Conservation (phyloP, 1,140 invertebrate genomes). For the Drosophila tani region DNA sequence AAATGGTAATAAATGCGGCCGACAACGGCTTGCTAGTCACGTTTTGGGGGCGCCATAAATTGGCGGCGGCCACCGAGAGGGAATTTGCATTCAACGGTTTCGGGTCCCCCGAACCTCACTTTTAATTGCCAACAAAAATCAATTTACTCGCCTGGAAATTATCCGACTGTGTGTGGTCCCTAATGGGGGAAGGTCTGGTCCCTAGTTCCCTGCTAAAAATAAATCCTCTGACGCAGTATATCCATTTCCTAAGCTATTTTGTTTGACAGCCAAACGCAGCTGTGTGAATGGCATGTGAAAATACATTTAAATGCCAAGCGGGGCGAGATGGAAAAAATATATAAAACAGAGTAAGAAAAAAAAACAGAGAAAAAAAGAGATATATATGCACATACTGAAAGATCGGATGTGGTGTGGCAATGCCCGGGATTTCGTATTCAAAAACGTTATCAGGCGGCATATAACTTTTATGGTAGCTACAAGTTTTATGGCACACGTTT, state of each 20-base stretch:
- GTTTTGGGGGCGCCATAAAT: constrained; percentile 78
- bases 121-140: constrained; percentile 58
- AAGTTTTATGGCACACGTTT: constrained; percentile 76
- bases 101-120: constrained; percentile 55
- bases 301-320: constrained; percentile 57
- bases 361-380: constrained; percentile 10
- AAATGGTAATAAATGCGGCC: constrained; percentile 49
- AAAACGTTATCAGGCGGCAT: constrained; percentile 54
- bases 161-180: constrained; percentile 31
- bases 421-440: constrained; percentile 63
- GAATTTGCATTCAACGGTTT: constrained; percentile 71
- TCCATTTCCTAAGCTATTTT: constrained; percentile 40
- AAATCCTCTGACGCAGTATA: constrained; percentile 26
- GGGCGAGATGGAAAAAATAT: constrained; percentile 3
- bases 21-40: constrained; percentile 65
- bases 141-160: constrained; percentile 11
- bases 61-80: constrained; percentile 44
- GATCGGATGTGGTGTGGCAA: constrained; percentile 46
- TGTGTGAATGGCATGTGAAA: constrained; percentile 57
- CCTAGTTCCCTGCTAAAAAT: constrained; percentile 30
- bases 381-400: background rate
- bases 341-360: constrained; percentile 10
- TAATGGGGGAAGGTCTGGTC: background rate
- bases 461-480: constrained; percentile 76
- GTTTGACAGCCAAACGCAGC: constrained; percentile 48